A percentile compares a stretch with the other conserved stretches of the same genome.
These are phyloP conservation scores for Halichondria panicea DNA, from an alignment of 37 sponge, comb jelly and placozoan species.

Conservation along the genomic window DNA sequence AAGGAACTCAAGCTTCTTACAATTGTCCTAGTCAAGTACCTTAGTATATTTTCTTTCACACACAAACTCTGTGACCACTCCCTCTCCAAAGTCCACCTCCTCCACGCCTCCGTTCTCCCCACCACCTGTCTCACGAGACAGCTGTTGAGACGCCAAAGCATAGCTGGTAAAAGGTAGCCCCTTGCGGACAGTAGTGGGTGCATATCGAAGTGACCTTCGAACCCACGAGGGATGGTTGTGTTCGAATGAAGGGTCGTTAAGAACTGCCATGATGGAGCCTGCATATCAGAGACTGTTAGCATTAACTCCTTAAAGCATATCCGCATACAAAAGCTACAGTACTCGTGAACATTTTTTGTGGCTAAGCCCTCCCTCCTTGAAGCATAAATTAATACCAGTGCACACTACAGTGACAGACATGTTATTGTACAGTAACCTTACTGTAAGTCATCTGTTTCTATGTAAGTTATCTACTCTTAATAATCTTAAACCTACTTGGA, in stretches of 20 bases:
- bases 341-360: too few relatives aligned
- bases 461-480: too few relatives aligned
- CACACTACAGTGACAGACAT: too few relatives aligned
- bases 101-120: conserved; percentile 7
- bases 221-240: conserved; percentile 32
- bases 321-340: too few relatives aligned
- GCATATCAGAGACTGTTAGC: too few relatives aligned
- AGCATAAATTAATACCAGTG: too few relatives aligned
- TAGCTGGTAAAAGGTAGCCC: too few relatives aligned
- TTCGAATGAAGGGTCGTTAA: conserved; percentile 38
- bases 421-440: too few relatives aligned
- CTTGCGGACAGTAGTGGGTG: conserved; percentile 6
- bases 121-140: background rate
- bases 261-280: conserved; percentile 17
- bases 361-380: too few relatives aligned
- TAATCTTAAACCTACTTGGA: too few relatives aligned
- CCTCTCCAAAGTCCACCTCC: background rate
- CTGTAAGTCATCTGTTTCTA: too few relatives aligned
- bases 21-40: background rate
- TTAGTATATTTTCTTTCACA: background rate
- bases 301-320: background rate
- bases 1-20: too few relatives aligned
- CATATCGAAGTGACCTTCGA: conserved; percentile 17
- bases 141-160: background rate
- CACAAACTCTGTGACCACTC: background rate